Percentiles rank a stretch among this genome's conserved stretches.
Evolutionary conservation across 2,113 vertebrate species (phyloP).

Genomic region (Leucosticte australis): DNA sequence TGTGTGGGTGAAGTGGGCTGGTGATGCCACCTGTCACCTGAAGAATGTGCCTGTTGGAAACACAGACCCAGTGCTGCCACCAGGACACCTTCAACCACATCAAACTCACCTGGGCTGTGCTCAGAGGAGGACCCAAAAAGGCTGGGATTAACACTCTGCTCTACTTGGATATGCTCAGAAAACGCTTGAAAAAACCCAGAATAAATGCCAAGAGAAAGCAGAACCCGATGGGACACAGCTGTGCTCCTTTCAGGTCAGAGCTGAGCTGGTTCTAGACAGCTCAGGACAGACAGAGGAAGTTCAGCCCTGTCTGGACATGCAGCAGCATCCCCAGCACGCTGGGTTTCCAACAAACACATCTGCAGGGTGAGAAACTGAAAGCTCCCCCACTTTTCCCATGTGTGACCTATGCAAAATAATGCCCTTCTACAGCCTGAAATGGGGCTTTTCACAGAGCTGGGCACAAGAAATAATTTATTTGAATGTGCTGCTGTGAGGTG

Average conservation of each 20-base stretch:
- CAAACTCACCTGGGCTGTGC: neutral
- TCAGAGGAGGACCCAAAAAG: neutral
- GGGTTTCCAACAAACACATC: neutral
- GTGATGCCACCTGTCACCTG: neutral
- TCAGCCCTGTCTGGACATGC: neutral
- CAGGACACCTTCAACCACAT: neutral
- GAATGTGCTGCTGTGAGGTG: neutral
- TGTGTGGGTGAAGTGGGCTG: neutral
- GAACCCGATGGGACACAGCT: neutral
- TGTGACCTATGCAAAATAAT: neutral
- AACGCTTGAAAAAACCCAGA: neutral
- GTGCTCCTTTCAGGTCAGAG: neutral
- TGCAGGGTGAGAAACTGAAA: neutral
- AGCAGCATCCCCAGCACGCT: neutral
- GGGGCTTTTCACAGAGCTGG: neutral
- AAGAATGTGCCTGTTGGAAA: neutral
- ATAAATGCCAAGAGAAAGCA: neutral
- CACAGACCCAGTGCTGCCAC: neutral
- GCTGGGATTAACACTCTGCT: neutral
- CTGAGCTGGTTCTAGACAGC: neutral
- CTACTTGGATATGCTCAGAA: neutral
- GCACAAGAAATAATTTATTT: neutral
- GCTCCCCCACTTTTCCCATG: neutral
- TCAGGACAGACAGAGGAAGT: neutral
- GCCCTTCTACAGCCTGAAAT: neutral